These are phyloP conservation scores for Arion vulgaris DNA, from an alignment of 1,140 invertebrate genomes.

Conservation along the genomic window DNA sequence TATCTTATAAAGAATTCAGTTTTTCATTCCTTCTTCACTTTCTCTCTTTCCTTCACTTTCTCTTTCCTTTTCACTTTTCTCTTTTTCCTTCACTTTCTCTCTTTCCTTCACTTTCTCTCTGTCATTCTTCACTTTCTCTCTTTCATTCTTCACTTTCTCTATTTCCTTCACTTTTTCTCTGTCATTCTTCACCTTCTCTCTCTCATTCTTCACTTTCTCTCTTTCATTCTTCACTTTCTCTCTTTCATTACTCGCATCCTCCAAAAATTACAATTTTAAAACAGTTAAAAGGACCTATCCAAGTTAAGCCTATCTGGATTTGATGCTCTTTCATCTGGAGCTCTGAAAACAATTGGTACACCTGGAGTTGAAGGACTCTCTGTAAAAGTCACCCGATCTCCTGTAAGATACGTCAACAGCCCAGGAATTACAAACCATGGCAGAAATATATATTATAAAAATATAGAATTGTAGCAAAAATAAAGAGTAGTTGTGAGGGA, in stretches of 20 bases:
- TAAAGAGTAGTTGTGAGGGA: constrained; percentile 27
- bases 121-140: no score
- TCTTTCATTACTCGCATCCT: background rate
- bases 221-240: background rate
- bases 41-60: no score
- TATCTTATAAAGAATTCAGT: no score
- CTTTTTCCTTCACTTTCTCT: no score
- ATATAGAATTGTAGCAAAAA: background rate
- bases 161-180: background rate
- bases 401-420: constrained; percentile 50
- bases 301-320: constrained; percentile 72
- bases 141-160: no score
- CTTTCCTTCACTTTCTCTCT: no score
- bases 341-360: constrained; percentile 69
- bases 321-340: constrained; percentile 67
- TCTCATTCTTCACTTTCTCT: background rate
- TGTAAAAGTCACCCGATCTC: constrained; percentile 70
- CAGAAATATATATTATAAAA: background rate
- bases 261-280: no score
- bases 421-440: no score
- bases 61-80: no score
- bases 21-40: no score
- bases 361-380: constrained; percentile 69
- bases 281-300: constrained; percentile 62
- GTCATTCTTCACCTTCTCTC: background rate